Percentiles rank a stretch among this genome's conserved stretches.
Conservation (phyloP, 92 coral and sea anemone species). For the Parazoanthus darwini region DNA sequence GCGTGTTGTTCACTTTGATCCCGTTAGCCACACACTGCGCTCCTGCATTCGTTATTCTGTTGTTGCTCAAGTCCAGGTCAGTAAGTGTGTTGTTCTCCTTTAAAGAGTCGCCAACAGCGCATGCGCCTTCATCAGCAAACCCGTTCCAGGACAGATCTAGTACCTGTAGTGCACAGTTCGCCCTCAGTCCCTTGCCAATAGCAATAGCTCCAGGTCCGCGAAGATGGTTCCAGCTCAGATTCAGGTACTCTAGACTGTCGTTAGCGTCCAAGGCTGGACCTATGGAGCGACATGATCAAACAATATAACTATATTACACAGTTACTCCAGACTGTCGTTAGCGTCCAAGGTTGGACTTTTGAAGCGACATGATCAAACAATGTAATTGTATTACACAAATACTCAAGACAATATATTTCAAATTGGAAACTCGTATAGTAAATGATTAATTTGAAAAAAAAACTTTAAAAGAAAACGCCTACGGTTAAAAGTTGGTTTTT, state of each 20-base stretch:
- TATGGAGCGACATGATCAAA: conserved; percentile 3
- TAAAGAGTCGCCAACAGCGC: conserved; percentile 88
- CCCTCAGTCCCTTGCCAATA: conserved; percentile 81
- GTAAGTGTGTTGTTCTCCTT: conserved; percentile 79
- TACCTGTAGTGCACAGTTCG: conserved; percentile 71
- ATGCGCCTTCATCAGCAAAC: conserved; percentile 91
- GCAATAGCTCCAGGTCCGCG: conserved; percentile 92
- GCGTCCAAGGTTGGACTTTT: conserved; percentile 85
- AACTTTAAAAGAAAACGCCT: too few species aligned
- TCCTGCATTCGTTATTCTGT: conserved; percentile 83
- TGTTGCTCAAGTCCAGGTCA: conserved; percentile 83
- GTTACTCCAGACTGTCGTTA: conserved; percentile 70
- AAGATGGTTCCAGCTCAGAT: conserved; percentile 93
- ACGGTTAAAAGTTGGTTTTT: too few species aligned
- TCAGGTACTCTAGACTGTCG: conserved; percentile 73
- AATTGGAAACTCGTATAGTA: too few species aligned
- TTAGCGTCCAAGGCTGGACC: conserved; percentile 90
- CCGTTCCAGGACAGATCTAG: conserved; percentile 95
- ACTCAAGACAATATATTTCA: too few species aligned
- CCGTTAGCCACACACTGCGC: conserved; percentile 76
- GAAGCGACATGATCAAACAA: background rate
- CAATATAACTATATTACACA: background rate
- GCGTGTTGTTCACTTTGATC: conserved; percentile 74
- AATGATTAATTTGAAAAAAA: too few species aligned
- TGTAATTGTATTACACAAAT: background rate